A percentile compares a stretch with the other conserved stretches of the same genome.
Evolutionary conservation across 2,113 vertebrate species (phyloP).

Genomic region (Hemicordylus capensis): DNA sequence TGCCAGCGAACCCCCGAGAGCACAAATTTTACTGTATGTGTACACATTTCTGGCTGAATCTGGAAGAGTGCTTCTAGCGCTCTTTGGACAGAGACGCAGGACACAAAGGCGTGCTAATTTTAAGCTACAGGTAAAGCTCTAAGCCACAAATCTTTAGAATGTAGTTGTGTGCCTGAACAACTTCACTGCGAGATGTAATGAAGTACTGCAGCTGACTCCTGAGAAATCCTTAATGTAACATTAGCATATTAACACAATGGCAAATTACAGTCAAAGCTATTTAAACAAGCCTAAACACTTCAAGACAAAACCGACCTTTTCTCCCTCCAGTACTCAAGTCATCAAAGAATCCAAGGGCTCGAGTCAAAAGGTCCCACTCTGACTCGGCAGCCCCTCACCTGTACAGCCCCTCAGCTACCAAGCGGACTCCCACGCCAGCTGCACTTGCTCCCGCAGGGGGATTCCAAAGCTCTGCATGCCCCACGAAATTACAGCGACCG

Average conservation of each 20-base stretch:
- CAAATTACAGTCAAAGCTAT: background rate
- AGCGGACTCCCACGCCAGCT: background rate
- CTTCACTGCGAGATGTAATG: background rate
- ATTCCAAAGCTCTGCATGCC: background rate
- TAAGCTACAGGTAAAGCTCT: background rate
- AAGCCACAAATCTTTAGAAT: background rate
- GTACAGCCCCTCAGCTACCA: background rate
- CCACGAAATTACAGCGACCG: background rate
- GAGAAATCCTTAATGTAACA: fast-evolving
- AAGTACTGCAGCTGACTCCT: background rate
- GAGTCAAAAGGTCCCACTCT: slow-evolving; percentile 23
- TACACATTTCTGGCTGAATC: background rate
- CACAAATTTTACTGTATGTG: background rate
- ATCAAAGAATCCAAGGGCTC: background rate
- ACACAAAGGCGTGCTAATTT: fast-evolving
- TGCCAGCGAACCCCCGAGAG: no score
- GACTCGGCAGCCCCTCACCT: background rate
- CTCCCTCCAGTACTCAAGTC: background rate
- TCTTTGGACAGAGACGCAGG: background rate
- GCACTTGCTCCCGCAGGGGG: background rate
- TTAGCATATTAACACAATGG: background rate
- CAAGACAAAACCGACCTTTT: background rate
- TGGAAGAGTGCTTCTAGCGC: background rate
- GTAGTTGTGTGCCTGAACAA: background rate
- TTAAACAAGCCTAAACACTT: slow-evolving; percentile 3